Evolutionary conservation across 2,113 vertebrate species (phyloP).

Genomic region (Chelonoidis abingdonii): DNA sequence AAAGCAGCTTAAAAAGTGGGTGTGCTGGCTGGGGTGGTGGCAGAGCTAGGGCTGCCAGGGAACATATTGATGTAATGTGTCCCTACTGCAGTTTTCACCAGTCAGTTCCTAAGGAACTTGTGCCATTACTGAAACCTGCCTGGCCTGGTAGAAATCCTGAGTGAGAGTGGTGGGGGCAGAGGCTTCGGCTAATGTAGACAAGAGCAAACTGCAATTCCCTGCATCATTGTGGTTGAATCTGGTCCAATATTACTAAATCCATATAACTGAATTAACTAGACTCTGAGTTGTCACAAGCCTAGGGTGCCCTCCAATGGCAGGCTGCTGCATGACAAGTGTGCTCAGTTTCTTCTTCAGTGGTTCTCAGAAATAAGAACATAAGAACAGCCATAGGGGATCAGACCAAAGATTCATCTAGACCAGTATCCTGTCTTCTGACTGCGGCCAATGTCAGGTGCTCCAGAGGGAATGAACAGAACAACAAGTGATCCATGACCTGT

Average conservation of each 20-base stretch:
- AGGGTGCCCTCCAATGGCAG: neutral
- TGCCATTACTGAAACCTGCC: neutral
- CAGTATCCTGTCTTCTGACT: neutral
- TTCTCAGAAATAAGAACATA: neutral
- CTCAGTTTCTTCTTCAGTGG: neutral
- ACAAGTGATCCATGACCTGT: neutral
- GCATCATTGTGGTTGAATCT: neutral
- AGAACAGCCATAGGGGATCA: neutral
- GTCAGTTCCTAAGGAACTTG: neutral
- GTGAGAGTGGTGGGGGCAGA: rapidly evolving
- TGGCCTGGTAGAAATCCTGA: rapidly evolving
- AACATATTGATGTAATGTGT: neutral
- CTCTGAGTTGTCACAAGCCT: neutral
- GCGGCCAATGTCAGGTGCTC: neutral
- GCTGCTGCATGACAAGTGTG: neutral
- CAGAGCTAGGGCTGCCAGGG: neutral
- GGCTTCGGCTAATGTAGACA: neutral
- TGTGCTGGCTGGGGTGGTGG: neutral
- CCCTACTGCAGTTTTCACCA: neutral
- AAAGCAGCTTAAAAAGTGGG: neutral
- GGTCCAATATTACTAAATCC: neutral
- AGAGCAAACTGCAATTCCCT: neutral
- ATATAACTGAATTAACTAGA: neutral
- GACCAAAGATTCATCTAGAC: neutral
- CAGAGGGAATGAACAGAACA: neutral